A percentile compares a stretch with the other conserved stretches of the same genome.
Conservation (phyloP, 2,113 vertebrate genomes). For the Nicator chloris region DNA sequence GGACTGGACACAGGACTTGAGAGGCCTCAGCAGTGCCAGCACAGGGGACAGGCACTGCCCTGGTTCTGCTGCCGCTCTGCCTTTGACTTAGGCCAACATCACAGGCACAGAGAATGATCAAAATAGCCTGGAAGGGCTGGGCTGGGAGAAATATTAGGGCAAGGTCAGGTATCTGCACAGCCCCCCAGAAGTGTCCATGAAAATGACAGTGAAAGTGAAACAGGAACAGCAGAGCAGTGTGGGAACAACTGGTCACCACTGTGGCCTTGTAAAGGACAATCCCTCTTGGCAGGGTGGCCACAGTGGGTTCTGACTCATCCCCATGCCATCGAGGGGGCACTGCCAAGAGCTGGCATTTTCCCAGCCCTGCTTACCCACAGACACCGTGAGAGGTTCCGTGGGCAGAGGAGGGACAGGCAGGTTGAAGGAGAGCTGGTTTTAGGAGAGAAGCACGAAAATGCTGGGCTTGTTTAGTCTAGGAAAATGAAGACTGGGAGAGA, state of each 20-base stretch:
- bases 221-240: neutral
- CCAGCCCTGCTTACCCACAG: neutral
- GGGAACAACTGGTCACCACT: neutral
- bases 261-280: neutral
- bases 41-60: neutral
- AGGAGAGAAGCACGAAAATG: neutral
- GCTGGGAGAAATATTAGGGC: neutral
- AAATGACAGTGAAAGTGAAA: no score
- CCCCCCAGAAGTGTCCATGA: neutral
- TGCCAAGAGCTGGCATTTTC: neutral
- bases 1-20: neutral
- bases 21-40: neutral
- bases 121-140: neutral
- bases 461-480: slow-evolving; percentile 59
- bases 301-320: accelerated
- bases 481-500: slow-evolving; percentile 14
- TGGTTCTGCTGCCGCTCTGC: neutral
- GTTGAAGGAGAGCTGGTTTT: neutral
- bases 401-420: neutral
- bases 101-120: neutral
- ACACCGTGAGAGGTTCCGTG: accelerated
- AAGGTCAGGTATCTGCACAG: neutral
- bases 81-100: neutral
- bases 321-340: accelerated
- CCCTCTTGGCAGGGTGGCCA: neutral